These are phyloP conservation scores for Dryomyza anilis DNA, from an alignment of 2,888 invertebrate genomes.

Conservation along the genomic window DNA sequence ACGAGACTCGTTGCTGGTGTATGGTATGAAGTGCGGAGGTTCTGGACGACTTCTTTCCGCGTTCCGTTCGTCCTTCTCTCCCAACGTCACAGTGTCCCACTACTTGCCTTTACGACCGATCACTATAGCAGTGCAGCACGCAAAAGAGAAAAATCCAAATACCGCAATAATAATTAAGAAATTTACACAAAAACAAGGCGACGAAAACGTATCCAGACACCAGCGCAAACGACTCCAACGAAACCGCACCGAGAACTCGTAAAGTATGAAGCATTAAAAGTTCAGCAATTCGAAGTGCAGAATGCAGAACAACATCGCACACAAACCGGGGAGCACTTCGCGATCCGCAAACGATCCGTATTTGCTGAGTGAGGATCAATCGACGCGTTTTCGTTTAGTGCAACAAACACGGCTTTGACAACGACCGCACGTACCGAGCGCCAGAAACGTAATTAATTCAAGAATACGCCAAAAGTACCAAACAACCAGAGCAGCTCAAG, in stretches of 20 bases:
- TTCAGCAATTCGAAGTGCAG: constrained; percentile 31
- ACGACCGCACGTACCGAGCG: too few species aligned
- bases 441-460: neutral
- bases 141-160: constrained; percentile 17
- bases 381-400: too few species aligned
- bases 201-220: constrained; percentile 23
- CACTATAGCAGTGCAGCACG: constrained; percentile 25
- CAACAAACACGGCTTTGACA: too few species aligned
- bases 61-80: too few species aligned
- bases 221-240: constrained; percentile 19
- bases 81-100: too few species aligned
- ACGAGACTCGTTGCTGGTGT: neutral
- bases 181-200: constrained; percentile 24
- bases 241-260: constrained; percentile 40
- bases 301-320: neutral
- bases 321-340: too few species aligned
- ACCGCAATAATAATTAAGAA: constrained; percentile 24
- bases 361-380: too few species aligned
- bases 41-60: too few species aligned
- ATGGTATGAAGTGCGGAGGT: too few species aligned
- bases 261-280: constrained; percentile 43
- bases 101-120: too few species aligned
- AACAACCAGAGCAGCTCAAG: neutral
- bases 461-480: neutral
- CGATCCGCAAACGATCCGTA: too few species aligned